Evolutionary conservation across 1,140 invertebrate species (phyloP).

Genomic region (Heliothis subflexa): DNA sequence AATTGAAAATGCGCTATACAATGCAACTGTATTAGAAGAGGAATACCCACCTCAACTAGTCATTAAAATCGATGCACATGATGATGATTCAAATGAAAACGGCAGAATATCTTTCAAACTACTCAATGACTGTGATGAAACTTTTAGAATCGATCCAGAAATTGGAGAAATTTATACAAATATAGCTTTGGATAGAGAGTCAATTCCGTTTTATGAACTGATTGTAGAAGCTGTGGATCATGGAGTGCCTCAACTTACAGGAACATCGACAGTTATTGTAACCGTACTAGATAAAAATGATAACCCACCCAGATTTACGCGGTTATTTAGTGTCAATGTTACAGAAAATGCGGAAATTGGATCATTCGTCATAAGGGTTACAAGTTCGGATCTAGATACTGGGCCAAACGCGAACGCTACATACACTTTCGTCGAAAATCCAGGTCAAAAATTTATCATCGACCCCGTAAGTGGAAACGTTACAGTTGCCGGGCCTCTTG

Average conservation of each 20-base stretch:
- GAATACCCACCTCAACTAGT: conserved; percentile 93
- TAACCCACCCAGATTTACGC: conserved; percentile 96
- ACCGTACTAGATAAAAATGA: conserved; percentile 97
- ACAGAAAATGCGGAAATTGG: conserved; percentile 98
- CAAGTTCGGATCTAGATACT: conserved; percentile 95
- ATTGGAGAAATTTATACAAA: conserved; percentile 95
- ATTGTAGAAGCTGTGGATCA: conserved; percentile 95
- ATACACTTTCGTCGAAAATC: conserved; percentile 95
- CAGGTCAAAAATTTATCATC: conserved; percentile 95
- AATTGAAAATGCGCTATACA: conserved; percentile 93
- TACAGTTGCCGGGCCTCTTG: conserved; percentile 93
- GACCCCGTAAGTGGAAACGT: conserved; percentile 96
- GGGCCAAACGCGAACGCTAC: conserved; percentile 95
- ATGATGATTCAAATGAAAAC: conserved; percentile 95
- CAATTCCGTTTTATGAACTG: conserved; percentile 93
- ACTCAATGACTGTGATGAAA: conserved; percentile 90
- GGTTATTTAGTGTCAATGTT: conserved; percentile 97
- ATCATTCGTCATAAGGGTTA: conserved; percentile 96
- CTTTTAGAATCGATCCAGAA: conserved; percentile 93
- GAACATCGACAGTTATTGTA: conserved; percentile 94
- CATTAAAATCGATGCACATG: conserved; percentile 92
- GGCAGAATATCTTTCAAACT: conserved; percentile 93
- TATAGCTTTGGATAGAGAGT: conserved; percentile 95
- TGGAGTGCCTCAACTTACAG: conserved; percentile 93
- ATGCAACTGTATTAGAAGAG: conserved; percentile 94